A percentile compares a stretch with the other conserved stretches of the same genome.
phyloP scores from a whole-genome alignment of 2,113 vertebrate genomes.

The Corvus hawaiiensis region DNA sequence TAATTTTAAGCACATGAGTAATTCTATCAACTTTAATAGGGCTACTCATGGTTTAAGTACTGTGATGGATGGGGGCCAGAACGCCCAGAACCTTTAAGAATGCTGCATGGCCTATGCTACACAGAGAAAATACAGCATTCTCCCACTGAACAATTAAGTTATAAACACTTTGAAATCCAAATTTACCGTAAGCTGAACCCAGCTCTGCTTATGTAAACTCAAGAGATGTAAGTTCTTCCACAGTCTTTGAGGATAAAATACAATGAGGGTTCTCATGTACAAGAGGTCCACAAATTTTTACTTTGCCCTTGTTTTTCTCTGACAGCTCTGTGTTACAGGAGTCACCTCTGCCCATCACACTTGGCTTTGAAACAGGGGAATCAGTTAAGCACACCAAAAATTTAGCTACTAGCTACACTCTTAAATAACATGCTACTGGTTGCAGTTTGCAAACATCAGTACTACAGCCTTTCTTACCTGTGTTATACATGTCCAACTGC shows the following conservation, averaged over 20 bases:
- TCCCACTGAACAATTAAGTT: background rate
- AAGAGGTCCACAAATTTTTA: background rate
- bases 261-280: background rate
- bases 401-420: background rate
- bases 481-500: background rate
- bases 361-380: background rate
- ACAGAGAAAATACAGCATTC: background rate
- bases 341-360: background rate
- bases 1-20: constrained; percentile 68
- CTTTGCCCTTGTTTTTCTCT: background rate
- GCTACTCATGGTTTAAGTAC: constrained; percentile 63
- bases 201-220: background rate
- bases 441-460: background rate
- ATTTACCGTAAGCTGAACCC: background rate
- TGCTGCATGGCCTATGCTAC: background rate
- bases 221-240: background rate
- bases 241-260: background rate
- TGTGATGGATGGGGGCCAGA: constrained; percentile 40
- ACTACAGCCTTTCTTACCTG: background rate
- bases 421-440: background rate
- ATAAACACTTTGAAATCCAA: background rate
- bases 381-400: background rate
- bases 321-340: background rate
- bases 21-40: constrained; percentile 65
- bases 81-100: constrained; percentile 13